Evolutionary conservation across 2,888 invertebrate genomes (phyloP), one percentile per base, ranked within the genome.

Genomic region (Lagria hirta): DNA sequence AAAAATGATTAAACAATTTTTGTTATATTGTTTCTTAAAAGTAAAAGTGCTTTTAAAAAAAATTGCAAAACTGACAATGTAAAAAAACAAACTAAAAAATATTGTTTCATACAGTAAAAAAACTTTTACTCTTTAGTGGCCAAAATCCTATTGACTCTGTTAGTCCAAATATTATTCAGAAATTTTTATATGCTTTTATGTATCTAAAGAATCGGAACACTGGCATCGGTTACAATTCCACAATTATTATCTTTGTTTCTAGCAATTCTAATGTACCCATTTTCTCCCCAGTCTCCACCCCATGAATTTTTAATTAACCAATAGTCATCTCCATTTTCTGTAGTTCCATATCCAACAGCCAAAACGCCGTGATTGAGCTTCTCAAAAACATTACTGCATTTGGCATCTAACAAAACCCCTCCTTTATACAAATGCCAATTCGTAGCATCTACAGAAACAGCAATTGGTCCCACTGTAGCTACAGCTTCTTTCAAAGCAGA

Each of bases 381-480:
- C 14, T 74, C 63, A 46, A 76, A 70, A 18, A 73, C 61, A 1
- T 75, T 57, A 53, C 81, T 79, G 73, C 93, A 93, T 21, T 79
- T 68, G 27, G 80, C 78, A 55, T 90, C 89, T 64, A 77, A 78
- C 73, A 90, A 93, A 36, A 93, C 80, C 27, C 88, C 88, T 54
- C 75, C 72, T 5, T 78, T 77, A 72, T 92, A 92, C 67, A 87
- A 83, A 72, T 91, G 89, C 81, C 92, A 90, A 52, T 72, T 71
- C 2, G 7, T 10, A 44, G 92, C 92, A 75, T 94, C 91, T 64
- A 93, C 89, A 60, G 89, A 91, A 32, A 91, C 84, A 10, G 89
- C 80, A 22, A 92, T 76, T 6, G 93, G 93, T 1, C 93, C 93
- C 50, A 85, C 70, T 1, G 85, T 84, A 41, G 89, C 90, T 35